Evolutionary conservation across 2,888 invertebrate species (phyloP).

Genomic region (Belgica antarctica): DNA sequence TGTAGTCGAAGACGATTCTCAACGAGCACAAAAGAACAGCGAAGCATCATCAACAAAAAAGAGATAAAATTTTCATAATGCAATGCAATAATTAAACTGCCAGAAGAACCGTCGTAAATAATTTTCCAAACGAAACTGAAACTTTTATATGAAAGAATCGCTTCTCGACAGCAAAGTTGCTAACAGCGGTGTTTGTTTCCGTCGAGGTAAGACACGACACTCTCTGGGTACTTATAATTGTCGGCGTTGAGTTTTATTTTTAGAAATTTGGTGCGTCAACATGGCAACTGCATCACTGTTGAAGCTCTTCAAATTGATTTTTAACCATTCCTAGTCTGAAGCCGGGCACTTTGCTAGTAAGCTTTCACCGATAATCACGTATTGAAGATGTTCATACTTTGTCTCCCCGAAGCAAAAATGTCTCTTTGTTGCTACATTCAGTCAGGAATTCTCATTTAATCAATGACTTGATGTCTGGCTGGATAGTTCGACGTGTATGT

Average conservation of each 20-base stretch:
- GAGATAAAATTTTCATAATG: slow-evolving; percentile 36
- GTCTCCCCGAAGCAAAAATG: no score
- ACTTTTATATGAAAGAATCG: not conserved
- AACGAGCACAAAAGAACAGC: no score
- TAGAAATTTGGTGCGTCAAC: no score
- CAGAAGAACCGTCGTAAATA: slow-evolving; percentile 18
- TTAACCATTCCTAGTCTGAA: no score
- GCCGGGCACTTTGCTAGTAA: no score
- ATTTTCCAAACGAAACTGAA: not conserved
- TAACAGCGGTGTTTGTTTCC: not conserved
- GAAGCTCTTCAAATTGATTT: no score
- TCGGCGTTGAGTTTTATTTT: no score
- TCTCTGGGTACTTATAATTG: no score
- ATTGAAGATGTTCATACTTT: not conserved
- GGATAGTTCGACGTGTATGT: not conserved
- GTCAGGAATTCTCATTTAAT: no score
- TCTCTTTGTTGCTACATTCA: no score
- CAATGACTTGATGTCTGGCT: no score
- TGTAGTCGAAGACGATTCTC: not conserved
- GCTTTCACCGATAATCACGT: slow-evolving; percentile 25
- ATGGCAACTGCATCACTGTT: no score
- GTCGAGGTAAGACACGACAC: slow-evolving; percentile 18
- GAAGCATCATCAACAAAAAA: not conserved
- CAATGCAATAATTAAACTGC: slow-evolving; percentile 38
- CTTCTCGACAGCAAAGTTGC: not conserved